Conservation (phyloP, 2,797 vertebrate genomes). For the Epinephelus malabaricus region DNA sequence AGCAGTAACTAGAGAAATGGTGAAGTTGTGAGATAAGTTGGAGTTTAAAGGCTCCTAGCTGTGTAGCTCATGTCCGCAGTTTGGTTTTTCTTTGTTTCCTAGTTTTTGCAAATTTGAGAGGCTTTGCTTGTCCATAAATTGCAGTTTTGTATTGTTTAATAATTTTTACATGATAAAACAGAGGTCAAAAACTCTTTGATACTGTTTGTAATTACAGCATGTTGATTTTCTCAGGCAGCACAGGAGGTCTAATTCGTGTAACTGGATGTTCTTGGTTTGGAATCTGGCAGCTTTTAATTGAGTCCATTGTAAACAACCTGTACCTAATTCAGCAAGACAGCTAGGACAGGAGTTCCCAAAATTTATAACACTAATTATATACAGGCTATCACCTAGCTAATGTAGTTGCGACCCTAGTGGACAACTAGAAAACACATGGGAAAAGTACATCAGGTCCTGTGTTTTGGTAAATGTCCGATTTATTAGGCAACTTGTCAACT, state of each 20-base stretch:
- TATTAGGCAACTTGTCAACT: conserved; percentile 14
- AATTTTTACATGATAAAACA: too few relatives aligned
- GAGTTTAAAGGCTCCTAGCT: too few relatives aligned
- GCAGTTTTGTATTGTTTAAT: too few relatives aligned
- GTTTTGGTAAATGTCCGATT: conserved; percentile 5
- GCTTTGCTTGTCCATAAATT: too few relatives aligned
- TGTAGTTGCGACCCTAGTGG: background rate
- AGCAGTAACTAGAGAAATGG: too few relatives aligned
- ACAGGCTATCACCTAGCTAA: conserved; percentile 6
- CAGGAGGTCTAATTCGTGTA: background rate
- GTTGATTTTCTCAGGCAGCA: background rate
- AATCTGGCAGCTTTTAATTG: too few relatives aligned
- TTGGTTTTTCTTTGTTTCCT: too few relatives aligned
- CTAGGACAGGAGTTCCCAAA: background rate
- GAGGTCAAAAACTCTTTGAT: too few relatives aligned
- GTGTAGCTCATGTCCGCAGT: too few relatives aligned
- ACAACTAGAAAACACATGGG: conserved; percentile 7
- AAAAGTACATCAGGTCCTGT: background rate
- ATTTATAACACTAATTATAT: conserved; percentile 46
- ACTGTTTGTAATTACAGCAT: background rate
- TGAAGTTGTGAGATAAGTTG: too few relatives aligned
- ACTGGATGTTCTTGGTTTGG: background rate
- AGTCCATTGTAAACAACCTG: conserved; percentile 2
- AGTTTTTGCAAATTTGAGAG: too few relatives aligned
- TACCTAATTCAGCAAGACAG: conserved; percentile 13